These are phyloP conservation scores for Tribolium castaneum DNA, from an alignment of 1,140 invertebrate species.

Conservation along the genomic window DNA sequence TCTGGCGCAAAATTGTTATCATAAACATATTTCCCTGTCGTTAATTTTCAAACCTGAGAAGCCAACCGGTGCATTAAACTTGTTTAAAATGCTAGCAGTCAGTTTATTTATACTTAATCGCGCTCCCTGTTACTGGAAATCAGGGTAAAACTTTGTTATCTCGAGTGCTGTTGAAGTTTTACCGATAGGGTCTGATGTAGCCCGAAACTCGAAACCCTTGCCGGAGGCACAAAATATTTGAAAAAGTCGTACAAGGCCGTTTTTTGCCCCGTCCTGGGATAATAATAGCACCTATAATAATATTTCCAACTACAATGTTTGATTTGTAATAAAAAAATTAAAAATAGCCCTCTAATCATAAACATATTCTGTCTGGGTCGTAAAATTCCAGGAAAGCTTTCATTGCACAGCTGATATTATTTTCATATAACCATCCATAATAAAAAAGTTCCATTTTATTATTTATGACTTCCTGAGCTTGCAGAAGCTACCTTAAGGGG, in stretches of 20 bases:
- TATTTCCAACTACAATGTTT: background rate
- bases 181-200: background rate
- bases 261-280: background rate
- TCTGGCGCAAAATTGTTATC: background rate
- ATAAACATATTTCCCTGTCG: too few species aligned
- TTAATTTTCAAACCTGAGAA: too few species aligned
- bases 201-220: background rate
- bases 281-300: background rate
- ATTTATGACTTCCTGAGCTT: conserved; percentile 32
- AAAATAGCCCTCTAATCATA: conserved; percentile 30
- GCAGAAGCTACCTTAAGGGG: conserved; percentile 18
- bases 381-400: conserved; percentile 28
- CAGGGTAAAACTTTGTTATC: background rate
- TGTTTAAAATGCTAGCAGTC: background rate
- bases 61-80: background rate
- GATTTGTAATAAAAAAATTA: conserved; percentile 31
- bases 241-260: background rate
- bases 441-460: conserved; percentile 29
- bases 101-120: background rate
- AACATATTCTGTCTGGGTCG: conserved; percentile 31
- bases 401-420: conserved; percentile 29
- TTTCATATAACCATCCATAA: conserved; percentile 28
- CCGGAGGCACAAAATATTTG: background rate
- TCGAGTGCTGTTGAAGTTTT: conserved; percentile 4
- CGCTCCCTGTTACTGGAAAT: background rate